Percentiles rank a stretch among this genome's conserved stretches.
These are phyloP conservation scores for Macaca mulatta DNA, from an alignment of 2,113 vertebrate species.

Conservation along the genomic window DNA sequence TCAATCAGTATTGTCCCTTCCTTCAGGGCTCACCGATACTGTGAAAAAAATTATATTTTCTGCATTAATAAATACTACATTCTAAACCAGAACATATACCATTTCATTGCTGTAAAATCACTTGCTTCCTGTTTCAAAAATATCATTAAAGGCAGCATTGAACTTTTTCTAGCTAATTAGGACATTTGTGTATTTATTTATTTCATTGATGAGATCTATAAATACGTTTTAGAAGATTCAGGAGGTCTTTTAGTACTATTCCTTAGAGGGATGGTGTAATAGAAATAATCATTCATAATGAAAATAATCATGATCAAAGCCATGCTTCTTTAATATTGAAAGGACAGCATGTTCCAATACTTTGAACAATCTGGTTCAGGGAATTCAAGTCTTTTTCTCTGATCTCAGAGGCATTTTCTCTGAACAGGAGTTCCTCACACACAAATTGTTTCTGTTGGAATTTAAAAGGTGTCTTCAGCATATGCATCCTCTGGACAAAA, in stretches of 20 bases:
- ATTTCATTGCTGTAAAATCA: constrained; percentile 3
- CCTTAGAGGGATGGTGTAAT: constrained; percentile 29
- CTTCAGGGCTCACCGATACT: constrained; percentile 15
- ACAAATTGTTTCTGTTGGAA: constrained; percentile 7
- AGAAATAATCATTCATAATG: constrained; percentile 59
- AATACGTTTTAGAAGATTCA: constrained; percentile 50
- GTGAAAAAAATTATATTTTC: neutral
- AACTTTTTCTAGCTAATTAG: constrained; percentile 42
- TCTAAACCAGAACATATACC: constrained; percentile 7
- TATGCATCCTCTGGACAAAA: neutral
- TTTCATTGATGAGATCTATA: constrained; percentile 57
- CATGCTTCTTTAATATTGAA: constrained; percentile 54
- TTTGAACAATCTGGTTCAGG: constrained; percentile 36
- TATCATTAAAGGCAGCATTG: constrained; percentile 6
- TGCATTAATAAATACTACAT: constrained; percentile 47
- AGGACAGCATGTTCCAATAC: constrained; percentile 40
- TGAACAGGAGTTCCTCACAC: neutral
- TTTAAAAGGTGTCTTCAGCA: constrained; percentile 19
- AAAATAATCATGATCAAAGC: constrained; percentile 57
- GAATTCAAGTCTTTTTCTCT: constrained; percentile 46
- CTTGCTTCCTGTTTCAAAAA: constrained; percentile 54
- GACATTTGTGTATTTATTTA: constrained; percentile 42
- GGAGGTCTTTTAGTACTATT: constrained; percentile 23
- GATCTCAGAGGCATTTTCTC: neutral
- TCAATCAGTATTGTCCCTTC: constrained; percentile 26